Base-by-base conservation (phyloP, 2,797 vertebrate genomes). In the Pampus argenteus region DNA sequence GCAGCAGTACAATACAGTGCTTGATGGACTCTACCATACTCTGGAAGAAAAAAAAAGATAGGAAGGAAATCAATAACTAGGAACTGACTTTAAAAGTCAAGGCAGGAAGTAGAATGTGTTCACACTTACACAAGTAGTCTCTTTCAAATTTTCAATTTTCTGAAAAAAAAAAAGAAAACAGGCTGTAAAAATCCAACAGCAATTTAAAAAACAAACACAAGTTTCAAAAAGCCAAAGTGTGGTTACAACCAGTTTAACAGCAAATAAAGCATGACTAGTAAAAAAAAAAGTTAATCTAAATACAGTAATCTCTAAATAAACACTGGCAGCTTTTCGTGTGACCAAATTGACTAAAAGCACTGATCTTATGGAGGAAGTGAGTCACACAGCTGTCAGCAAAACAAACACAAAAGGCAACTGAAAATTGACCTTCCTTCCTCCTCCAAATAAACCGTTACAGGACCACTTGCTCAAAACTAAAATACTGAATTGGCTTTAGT, bases 21-120 rank as follows among this genome's bases (percentile, higher is more conserved):
- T 99, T 99, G 95, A 99, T 99, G 92, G 98, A 99, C 88, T 99
- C 98, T 95, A 99, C 97, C 98, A 99, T 99, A 95, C 95, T 97
- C 98, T 99, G 92, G 57, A 93, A 94, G 88, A 86, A 47, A 3
- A 44, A 18, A 17, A 89, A 87, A 66, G 42, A 62, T 5, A 86
- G 52, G 61, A 63, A 29, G 42, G 29, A 73, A 59, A 71, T 71
- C 22, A 76, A 66, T 31, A 66, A 60, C 3, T 5, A 48, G 44
- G 17, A 72, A 58, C 3, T 34, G 44, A 78, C 28, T 51, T 62
- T 2, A 34, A 51, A 65, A 45, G 6, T 40, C 3, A 80, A 69
- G 9, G 60, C 29, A 69, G 55, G 40, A 75, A 40, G 59, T 28
- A 29, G 61, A 74, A 71, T 66, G 66, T 74, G 48, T 23, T 80